Evolutionary conservation across 2,888 invertebrate genomes (phyloP), one percentile per base, ranked within the genome.

Genomic region (Tipula confusa): DNA sequence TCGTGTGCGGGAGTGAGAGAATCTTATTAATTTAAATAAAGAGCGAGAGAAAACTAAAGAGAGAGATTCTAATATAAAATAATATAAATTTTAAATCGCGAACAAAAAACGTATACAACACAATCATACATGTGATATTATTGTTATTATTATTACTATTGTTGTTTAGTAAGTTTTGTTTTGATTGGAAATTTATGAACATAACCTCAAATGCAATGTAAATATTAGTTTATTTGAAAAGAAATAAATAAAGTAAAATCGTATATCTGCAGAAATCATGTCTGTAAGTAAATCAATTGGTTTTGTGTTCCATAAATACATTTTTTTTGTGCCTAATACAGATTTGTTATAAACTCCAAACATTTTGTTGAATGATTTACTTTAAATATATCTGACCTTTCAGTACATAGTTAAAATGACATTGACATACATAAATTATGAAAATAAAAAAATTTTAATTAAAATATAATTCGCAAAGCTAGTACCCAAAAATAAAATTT

Each of bases 191-290:
- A 64, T 64, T 24, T 64, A 24, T 24, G 64, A 64, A 64, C 64
- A 64, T 64, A 64, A 64, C 64, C 64, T 64, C 64, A 64, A 64
- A 64, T 64, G 64, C 64, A 64, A 64, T 64, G 64, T 64, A 64
- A 64, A 64, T 64, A 64, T 64, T 64, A 64, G 64, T 64, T 64
- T 64, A 64, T 64, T 64, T 64, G n/a, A n/a, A n/a, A n/a, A n/a
- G n/a, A n/a, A n/a, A n/a, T n/a, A n/a, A n/a, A n/a, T n/a, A 64
- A 64, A 64, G 15, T 43, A 15, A 43, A 43, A 64, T 64, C 18
- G 18, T 64, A 24, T 64, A 24, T 64, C 9, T 64, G 64, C 18
- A 64, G 64, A 64, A 64, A 64, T 64, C 64, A 64, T 64, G 64
- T 64, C 64, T 64, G 64, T 64, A 64, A 64, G 64, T 64, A 64